Evolutionary conservation across 1,140 invertebrate genomes (phyloP), one percentile per base, ranked within the genome.

Genomic region (Bombus sibiricus): DNA sequence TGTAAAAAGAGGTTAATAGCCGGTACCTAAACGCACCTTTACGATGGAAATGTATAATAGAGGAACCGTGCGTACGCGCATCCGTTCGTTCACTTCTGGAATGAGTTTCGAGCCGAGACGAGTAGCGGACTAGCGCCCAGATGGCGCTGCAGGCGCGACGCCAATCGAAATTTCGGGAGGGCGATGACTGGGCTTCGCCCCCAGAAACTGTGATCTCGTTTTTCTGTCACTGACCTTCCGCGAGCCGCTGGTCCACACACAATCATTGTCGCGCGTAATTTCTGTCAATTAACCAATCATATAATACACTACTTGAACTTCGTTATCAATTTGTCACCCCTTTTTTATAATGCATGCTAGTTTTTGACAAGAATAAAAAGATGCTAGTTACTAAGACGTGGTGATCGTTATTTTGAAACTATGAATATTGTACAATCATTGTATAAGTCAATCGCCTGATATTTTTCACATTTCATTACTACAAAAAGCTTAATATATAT

Each of bases 211-310:
- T 78, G 64, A 68, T 66, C 78, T 77, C 72, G 39, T 81, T 85
- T 88, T 81, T 89, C 87, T 88, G 82, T 88, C 88, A 88, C 88
- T 91, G 89, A 90, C 87, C 89, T 91, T 88, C 68, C 86, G 73
- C 86, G 53, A 87, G 73, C 47, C 53, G 37, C 32, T 59, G 77
- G 32, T 62, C 22, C 3, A 18, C 41, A 10, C 43, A 53, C 47
- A 28, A 76, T 82, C 34, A 39, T 28, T 8, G 37, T 34, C 18
- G n/a, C 47, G 5, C 18, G 8, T 32, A 79, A 78, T 25, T 37
- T 25, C 12, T 32, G 53, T n/a, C 12, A 41, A 62, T 77, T 78
- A 78, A 74, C 22, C 37, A 3, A 39, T 39, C 34, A 2, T 12
- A 62, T 28, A 28, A 62, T 59, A 57, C 2, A n/a, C 22, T 62